Evolutionary conservation across 2,797 vertebrate genomes (phyloP).

Genomic region (Cyclura pinguis): DNA sequence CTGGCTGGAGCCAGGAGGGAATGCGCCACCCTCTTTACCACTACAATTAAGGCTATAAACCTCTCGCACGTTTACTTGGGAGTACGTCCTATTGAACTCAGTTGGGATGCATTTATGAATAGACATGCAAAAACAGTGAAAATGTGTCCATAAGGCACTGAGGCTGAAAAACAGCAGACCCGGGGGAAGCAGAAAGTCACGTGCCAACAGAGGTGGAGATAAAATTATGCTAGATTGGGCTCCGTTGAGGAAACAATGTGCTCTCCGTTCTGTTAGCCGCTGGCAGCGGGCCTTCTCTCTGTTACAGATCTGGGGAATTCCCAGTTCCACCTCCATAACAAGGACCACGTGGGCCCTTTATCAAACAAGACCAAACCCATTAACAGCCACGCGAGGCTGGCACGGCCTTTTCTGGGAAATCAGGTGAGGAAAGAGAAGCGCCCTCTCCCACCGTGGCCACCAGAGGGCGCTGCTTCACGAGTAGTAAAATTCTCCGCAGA

Average conservation of each 20-base stretch:
- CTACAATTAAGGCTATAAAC: neutral
- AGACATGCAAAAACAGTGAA: neutral
- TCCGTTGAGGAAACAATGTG: neutral
- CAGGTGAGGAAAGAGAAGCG: neutral
- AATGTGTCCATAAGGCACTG: too few species aligned
- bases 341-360: too few species aligned
- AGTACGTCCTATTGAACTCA: neutral
- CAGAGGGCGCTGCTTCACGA: neutral
- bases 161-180: too few species aligned
- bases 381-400: neutral
- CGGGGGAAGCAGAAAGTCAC: too few species aligned
- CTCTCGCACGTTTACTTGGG: neutral
- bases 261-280: too few species aligned
- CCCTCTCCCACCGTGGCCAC: neutral
- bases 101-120: neutral
- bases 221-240: neutral
- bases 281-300: neutral
- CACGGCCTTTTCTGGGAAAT: conserved; percentile 27
- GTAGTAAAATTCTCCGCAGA: too few species aligned
- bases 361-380: too few species aligned
- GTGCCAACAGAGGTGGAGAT: neutral
- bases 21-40: too few species aligned
- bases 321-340: neutral
- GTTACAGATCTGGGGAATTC: neutral
- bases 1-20: too few species aligned